These are phyloP conservation scores for Sphaeridia pumilis DNA, from an alignment of 2,888 invertebrate genomes.

Conservation along the genomic window DNA sequence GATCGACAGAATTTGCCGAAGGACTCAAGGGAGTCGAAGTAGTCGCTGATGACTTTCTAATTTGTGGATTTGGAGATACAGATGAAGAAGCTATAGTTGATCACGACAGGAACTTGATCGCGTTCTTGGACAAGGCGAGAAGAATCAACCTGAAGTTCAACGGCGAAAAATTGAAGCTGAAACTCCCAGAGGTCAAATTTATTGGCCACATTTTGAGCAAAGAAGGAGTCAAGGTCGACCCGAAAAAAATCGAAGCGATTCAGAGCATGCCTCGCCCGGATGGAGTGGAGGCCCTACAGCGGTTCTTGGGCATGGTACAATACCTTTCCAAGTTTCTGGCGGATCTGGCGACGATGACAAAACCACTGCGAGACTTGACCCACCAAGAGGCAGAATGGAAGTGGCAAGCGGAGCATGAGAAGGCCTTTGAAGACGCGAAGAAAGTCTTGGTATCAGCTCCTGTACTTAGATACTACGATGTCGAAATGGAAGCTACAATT, in stretches of 20 bases:
- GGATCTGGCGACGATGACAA: constrained; percentile 5
- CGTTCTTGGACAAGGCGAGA: constrained; percentile 9
- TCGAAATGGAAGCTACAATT: constrained; percentile 8
- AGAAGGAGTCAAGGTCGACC: constrained; percentile 15
- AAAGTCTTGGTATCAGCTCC: neutral
- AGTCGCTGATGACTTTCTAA: constrained; percentile 27
- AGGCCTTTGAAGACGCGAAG: neutral
- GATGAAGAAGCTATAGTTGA: constrained; percentile 13
- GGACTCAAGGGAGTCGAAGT: constrained; percentile 19
- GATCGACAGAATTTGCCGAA: constrained; percentile 17
- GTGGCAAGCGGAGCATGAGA: neutral
- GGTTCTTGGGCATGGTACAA: constrained; percentile 16
- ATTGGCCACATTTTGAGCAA: constrained; percentile 13
- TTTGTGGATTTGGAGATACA: constrained; percentile 19
- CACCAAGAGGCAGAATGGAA: constrained; percentile 9
- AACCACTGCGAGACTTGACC: constrained; percentile 12
- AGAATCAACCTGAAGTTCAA: constrained; percentile 21
- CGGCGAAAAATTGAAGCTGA: constrained; percentile 14
- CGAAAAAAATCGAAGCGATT: constrained; percentile 10
- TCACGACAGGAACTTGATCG: constrained; percentile 17
- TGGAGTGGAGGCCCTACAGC: neutral
- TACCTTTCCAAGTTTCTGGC: constrained; percentile 14
- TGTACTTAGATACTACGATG: constrained; percentile 13
- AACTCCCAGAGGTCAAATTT: constrained; percentile 3
- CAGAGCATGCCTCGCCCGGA: constrained; percentile 5